Evolutionary conservation across 2,888 invertebrate species (phyloP).

Genomic region (Drosophila pegasa): DNA sequence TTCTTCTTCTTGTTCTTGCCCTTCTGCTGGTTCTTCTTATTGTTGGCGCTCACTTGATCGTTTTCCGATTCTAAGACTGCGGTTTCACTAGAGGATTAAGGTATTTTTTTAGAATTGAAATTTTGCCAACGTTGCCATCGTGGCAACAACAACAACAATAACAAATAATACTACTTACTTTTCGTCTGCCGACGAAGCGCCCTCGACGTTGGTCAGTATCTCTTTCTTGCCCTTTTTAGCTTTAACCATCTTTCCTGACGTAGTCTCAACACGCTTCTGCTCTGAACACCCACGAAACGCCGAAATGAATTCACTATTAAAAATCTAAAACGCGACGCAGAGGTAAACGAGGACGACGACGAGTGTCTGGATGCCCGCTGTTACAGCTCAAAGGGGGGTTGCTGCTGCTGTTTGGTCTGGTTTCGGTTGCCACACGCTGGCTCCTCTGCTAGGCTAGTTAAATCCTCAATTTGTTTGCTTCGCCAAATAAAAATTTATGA

Average conservation of each 20-base stretch:
- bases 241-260: constrained; percentile 89
- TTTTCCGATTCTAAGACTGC: constrained; percentile 72
- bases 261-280: constrained; percentile 84
- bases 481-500: constrained; percentile 26
- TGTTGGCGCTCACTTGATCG: constrained; percentile 83
- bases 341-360: constrained; percentile 28
- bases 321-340: constrained; percentile 68
- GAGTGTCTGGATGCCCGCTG: constrained; percentile 5
- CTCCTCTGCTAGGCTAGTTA: background rate
- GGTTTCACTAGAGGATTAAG: constrained; percentile 86
- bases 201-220: constrained; percentile 84
- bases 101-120: constrained; percentile 47
- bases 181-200: constrained; percentile 88
- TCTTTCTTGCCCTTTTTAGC: constrained; percentile 93
- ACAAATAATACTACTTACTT: constrained; percentile 86
- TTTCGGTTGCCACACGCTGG: constrained; percentile 18
- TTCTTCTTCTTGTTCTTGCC: constrained; percentile 76
- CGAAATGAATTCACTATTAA: constrained; percentile 73
- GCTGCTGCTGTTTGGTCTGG: constrained; percentile 15
- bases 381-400: constrained; percentile 2
- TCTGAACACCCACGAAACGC: constrained; percentile 69
- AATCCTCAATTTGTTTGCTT: constrained; percentile 25
- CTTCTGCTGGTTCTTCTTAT: constrained; percentile 80
- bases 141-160: constrained; percentile 32
- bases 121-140: constrained; percentile 63